A percentile compares a stretch with the other conserved stretches of the same genome.
Evolutionary conservation across 2,888 invertebrate genomes (phyloP).

Genomic region (Amaurobius ferox): DNA sequence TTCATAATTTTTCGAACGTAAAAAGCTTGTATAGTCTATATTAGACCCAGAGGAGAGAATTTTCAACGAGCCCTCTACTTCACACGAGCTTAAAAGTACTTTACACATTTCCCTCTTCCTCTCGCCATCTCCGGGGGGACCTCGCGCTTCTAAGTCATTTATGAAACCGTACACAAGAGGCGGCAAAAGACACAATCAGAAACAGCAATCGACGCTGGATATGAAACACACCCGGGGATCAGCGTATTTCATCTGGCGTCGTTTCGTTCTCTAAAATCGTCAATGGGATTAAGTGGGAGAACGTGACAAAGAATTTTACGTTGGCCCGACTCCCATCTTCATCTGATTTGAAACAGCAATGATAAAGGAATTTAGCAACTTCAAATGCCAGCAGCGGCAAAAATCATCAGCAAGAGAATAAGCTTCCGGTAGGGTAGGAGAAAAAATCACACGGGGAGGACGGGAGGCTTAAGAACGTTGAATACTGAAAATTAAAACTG

Average conservation of each 20-base stretch:
- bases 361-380: slow-evolving; percentile 71
- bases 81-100: not conserved
- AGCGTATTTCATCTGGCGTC: slow-evolving; percentile 22
- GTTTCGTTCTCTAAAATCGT: slow-evolving; percentile 17
- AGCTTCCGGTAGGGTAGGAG: slow-evolving; percentile 19
- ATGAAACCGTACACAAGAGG: not conserved
- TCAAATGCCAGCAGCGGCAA: slow-evolving; percentile 42
- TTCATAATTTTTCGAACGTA: not conserved
- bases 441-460: slow-evolving; percentile 28
- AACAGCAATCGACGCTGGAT: slow-evolving; percentile 25
- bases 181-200: slow-evolving; percentile 8
- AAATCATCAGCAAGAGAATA: slow-evolving; percentile 57
- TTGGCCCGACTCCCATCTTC: slow-evolving; percentile 35
- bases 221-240: slow-evolving; percentile 34
- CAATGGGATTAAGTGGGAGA: slow-evolving; percentile 62
- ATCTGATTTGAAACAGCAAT: slow-evolving; percentile 70
- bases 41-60: not conserved
- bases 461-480: no score
- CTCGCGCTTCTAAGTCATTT: not conserved
- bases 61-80: not conserved
- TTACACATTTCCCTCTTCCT: not conserved
- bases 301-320: slow-evolving; percentile 71
- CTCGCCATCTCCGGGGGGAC: not conserved
- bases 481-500: no score
- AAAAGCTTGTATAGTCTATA: not conserved